A percentile compares a stretch with the other conserved stretches of the same genome.
These are phyloP conservation scores for Moxostoma hubbsi DNA, from an alignment of 2,797 vertebrate species.

Conservation along the genomic window DNA sequence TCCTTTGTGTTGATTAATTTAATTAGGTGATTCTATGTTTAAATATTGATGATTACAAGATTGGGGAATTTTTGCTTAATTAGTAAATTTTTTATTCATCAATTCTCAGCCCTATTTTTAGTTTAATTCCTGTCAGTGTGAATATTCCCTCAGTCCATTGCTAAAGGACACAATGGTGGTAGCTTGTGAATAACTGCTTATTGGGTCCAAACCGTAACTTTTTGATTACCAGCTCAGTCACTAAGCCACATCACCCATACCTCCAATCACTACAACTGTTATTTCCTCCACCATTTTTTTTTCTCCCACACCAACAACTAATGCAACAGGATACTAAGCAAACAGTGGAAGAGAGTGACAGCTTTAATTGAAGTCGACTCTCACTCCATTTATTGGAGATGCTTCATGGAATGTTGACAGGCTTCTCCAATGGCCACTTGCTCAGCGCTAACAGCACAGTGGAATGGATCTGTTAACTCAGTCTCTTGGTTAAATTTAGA, in stretches of 20 bases:
- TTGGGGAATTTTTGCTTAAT: too few species aligned
- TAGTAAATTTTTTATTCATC: not conserved
- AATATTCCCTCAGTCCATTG: not conserved
- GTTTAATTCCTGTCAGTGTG: too few species aligned
- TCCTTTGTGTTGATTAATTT: too few species aligned
- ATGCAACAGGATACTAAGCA: constrained; percentile 28
- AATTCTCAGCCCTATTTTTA: too few species aligned
- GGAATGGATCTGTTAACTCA: constrained; percentile 59
- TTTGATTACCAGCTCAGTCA: not conserved
- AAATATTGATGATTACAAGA: too few species aligned
- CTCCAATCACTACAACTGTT: not conserved
- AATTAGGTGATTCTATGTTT: too few species aligned
- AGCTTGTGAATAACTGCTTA: not conserved
- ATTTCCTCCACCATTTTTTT: not conserved
- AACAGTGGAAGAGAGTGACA: constrained; percentile 20
- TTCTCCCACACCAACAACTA: constrained; percentile 59
- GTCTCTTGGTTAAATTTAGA: constrained; percentile 78
- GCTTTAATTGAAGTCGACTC: constrained; percentile 39
- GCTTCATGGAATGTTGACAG: constrained; percentile 21
- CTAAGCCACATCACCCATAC: not conserved
- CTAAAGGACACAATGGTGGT: not conserved
- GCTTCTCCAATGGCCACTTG: constrained; percentile 15
- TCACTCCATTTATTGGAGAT: constrained; percentile 8
- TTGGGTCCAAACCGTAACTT: not conserved
- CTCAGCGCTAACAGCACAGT: constrained; percentile 1